phyloP scores from a whole-genome alignment of 2,113 vertebrate species.

The Python bivittatus region DNA sequence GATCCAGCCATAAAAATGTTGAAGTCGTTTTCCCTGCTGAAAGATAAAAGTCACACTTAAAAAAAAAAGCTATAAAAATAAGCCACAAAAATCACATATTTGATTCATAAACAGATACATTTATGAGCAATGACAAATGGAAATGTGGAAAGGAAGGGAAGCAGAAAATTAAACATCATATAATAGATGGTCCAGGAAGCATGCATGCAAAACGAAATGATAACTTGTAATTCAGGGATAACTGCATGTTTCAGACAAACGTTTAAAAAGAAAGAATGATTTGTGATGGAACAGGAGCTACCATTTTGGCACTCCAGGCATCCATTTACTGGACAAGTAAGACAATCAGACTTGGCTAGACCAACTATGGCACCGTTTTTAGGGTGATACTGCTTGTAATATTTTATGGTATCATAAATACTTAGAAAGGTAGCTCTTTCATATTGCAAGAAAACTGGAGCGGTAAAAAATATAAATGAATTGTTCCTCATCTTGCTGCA shows the following conservation, averaged over 20 bases:
- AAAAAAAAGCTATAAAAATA: neutral
- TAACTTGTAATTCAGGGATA: neutral
- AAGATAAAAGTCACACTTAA: neutral
- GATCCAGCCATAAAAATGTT: constrained; percentile 24
- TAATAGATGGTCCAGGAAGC: constrained; percentile 5
- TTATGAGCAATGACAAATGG: constrained; percentile 8
- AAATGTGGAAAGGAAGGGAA: constrained; percentile 19
- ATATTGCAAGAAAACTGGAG: neutral
- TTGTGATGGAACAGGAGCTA: neutral
- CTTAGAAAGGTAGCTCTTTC: neutral
- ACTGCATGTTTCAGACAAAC: neutral
- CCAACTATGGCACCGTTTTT: neutral
- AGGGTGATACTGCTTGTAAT: constrained; percentile 38
- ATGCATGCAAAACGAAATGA: neutral
- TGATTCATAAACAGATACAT: neutral
- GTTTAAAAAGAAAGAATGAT: neutral
- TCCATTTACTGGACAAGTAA: neutral
- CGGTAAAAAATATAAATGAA: constrained; percentile 13
- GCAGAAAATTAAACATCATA: neutral
- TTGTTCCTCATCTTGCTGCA: neutral
- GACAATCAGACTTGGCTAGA: neutral
- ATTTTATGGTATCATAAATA: constrained; percentile 51
- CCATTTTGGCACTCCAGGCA: neutral
- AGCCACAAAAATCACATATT: neutral
- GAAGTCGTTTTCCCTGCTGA: neutral